Base-by-base conservation (phyloP, 2,113 vertebrate species). In the Pollimyrus isidori region DNA sequence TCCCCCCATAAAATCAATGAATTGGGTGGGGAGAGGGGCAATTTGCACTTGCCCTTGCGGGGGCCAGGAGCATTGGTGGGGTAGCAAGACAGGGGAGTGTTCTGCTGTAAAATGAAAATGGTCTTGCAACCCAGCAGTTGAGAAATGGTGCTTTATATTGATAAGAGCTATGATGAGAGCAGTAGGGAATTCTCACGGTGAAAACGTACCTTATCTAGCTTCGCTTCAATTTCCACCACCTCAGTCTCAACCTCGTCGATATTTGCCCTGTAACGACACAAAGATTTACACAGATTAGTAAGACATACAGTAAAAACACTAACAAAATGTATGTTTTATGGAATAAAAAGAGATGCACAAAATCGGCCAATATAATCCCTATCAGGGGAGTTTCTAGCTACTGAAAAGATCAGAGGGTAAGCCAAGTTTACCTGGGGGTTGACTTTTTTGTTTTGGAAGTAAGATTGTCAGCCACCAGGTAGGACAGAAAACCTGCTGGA, bases 221-320 rank as follows among this genome's bases (percentile, higher is more conserved):
- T 99, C 0, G 97, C 97, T 93, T 99, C 98, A 0, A 99, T 97
- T 95, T 99, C 98, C 92, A 98, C 98, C 80, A 99, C 98, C 92
- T 99, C 98, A 0, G 97, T 98, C 90, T 99, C 98, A 93, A 99
- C 98, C 92, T 99, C 98, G 90, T 99, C 98, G 1, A 99, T 97
- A 65, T 97, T 97, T 0, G 98, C 98, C 97, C 98, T 99, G 95
- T 52, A 92, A 95, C 80, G 46, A 94, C 88, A 94, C 90, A 39
- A 92, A 53, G 30, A 13, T 42, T 19, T 82, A 82, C 21, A 84
- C 45, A 84, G 23, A 23, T 46, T 84, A 84, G 82, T 23, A 87
- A 39, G 91, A 48, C 19, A 23, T 6, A 56, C 93, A 84, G n/a
- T n/a, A n/a, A 92, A 30, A 73, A 49, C 7, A 45, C 82, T 85